phyloP scores from a whole-genome alignment of 2,113 vertebrate genomes.

The Callocephalon fimbriatum region DNA sequence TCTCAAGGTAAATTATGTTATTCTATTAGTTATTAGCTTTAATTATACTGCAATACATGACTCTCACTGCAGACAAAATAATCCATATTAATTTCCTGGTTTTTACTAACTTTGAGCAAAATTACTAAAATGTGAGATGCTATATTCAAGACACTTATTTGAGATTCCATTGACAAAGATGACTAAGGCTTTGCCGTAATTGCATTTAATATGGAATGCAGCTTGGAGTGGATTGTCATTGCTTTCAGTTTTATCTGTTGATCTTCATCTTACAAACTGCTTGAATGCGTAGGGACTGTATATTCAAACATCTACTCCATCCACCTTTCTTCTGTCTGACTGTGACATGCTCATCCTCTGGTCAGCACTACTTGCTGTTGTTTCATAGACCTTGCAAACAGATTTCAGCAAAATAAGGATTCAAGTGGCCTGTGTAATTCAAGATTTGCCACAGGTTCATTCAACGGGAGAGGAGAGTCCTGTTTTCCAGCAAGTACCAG shows the following conservation, averaged over 20 bases:
- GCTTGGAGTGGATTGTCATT: not conserved
- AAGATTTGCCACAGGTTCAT: not conserved
- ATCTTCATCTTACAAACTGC: not conserved
- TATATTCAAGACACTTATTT: not conserved
- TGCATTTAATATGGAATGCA: not conserved
- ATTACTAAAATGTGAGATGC: not conserved
- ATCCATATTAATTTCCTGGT: not conserved
- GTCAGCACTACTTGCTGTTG: not conserved
- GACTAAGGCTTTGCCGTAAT: not conserved
- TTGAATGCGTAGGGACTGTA: not conserved
- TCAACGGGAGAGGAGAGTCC: not conserved
- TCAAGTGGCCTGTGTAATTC: not conserved
- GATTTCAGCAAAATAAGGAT: not conserved
- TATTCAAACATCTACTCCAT: not conserved
- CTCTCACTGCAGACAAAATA: not conserved
- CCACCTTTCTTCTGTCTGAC: not conserved
- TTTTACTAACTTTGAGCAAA: not conserved
- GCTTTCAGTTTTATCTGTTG: not conserved
- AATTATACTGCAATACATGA: not conserved
- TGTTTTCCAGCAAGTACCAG: not conserved
- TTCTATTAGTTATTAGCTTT: not conserved
- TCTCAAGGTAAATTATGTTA: not conserved
- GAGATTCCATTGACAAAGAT: not conserved
- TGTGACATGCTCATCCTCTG: not conserved
- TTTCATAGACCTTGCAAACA: not conserved